These are phyloP conservation scores for Sinelater perroti DNA, from an alignment of 2,888 invertebrate species.

Conservation along the genomic window DNA sequence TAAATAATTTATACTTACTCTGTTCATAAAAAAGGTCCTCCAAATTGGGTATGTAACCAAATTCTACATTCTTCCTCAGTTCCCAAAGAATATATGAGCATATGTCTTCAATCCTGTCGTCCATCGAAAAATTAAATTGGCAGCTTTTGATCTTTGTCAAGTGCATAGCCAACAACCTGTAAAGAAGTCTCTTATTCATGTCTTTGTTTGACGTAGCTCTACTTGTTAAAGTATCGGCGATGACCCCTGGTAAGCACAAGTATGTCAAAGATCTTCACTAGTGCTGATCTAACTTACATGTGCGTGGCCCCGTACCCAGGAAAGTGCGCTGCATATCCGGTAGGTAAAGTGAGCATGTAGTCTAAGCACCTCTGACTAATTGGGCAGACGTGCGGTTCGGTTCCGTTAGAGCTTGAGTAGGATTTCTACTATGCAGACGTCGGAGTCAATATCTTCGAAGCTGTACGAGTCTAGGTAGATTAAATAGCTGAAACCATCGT, in stretches of 20 bases:
- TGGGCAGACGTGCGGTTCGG: not conserved
- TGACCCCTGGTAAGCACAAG: no score
- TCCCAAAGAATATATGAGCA: conserved; percentile 54
- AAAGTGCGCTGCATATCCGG: not conserved
- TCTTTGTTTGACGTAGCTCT: not conserved
- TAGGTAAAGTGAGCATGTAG: conserved; percentile 12
- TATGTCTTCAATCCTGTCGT: not conserved
- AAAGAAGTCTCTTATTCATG: not conserved
- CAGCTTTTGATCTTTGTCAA: not conserved
- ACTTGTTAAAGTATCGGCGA: no score
- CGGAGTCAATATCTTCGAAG: conserved; percentile 2
- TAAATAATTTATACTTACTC: no score
- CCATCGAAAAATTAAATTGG: not conserved
- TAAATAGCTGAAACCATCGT: not conserved
- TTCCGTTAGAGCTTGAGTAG: not conserved
- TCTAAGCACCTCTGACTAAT: not conserved
- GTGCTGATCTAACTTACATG: no score
- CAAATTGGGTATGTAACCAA: conserved; percentile 47
- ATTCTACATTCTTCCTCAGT: conserved; percentile 47
- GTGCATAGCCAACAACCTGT: conserved; percentile 10
- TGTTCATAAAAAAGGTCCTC: conserved; percentile 56
- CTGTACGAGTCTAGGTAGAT: no score
- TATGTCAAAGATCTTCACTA: no score
- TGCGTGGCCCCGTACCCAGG: conserved; percentile 23
- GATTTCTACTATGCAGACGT: conserved; percentile 10